These are phyloP conservation scores for Iguana delicatissima DNA, from an alignment of 2,797 vertebrate genomes.

Conservation along the genomic window DNA sequence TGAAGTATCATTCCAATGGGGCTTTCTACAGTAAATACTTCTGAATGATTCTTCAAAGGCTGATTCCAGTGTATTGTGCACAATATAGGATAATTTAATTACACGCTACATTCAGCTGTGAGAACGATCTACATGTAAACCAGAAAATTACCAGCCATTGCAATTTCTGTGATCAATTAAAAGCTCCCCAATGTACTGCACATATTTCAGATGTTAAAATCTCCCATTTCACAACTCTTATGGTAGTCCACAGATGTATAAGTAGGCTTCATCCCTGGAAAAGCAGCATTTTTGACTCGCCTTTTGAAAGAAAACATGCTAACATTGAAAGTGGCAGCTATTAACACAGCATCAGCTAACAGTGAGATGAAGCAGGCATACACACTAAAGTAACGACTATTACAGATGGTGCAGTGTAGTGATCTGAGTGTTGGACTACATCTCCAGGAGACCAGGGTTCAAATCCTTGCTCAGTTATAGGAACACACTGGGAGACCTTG, in stretches of 20 bases:
- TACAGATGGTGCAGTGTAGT: no score
- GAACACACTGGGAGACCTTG: no score
- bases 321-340: not conserved
- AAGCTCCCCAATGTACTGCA: not conserved
- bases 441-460: no score
- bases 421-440: no score
- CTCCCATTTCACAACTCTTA: not conserved
- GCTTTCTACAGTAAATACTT: not conserved
- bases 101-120: not conserved
- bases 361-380: not conserved
- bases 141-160: constrained; percentile 3
- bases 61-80: not conserved
- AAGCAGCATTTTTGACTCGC: not conserved
- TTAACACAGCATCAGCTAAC: not conserved
- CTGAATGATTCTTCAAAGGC: not conserved
- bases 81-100: constrained; percentile 12
- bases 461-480: no score
- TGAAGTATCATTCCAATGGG: not conserved
- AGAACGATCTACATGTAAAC: not conserved
- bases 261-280: not conserved
- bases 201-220: constrained; percentile 1
- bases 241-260: constrained; percentile 2
- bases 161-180: constrained; percentile 16
- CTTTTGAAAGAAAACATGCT: not conserved
- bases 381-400: no score